Percentiles rank a stretch among this genome's conserved stretches.
Conservation (phyloP, 2,113 vertebrate genomes). For the Egretta garzetta region DNA sequence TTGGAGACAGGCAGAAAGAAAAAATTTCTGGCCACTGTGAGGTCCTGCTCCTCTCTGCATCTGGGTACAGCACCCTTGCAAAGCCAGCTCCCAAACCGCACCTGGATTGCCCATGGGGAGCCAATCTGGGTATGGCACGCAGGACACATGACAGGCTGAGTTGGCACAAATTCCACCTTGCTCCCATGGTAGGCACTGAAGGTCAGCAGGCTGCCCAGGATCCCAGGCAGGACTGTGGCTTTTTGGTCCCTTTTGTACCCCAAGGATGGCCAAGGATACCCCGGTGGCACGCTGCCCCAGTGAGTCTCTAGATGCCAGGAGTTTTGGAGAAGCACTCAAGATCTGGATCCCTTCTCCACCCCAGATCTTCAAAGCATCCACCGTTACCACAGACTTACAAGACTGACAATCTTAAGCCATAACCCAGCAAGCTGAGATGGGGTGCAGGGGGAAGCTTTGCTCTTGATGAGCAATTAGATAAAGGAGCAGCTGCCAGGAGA, state of each 20-base stretch:
- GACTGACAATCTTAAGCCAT: neutral
- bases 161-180: neutral
- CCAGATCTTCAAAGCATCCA: neutral
- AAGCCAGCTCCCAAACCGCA: neutral
- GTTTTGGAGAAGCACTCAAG: neutral
- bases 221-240: neutral
- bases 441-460: neutral
- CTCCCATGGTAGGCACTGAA: neutral
- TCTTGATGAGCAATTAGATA: neutral
- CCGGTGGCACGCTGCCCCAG: accelerated
- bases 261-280: neutral
- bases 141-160: neutral
- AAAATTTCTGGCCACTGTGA: neutral
- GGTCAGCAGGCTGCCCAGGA: neutral
- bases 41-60: neutral
- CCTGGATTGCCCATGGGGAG: neutral
- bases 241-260: neutral
- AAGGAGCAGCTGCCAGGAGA: neutral
- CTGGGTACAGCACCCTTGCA: neutral
- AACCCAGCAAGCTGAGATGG: neutral
- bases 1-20: neutral
- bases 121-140: neutral
- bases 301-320: neutral
- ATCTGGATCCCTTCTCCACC: neutral
- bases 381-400: neutral